Base-by-base conservation (phyloP, 2,888 invertebrate genomes). In the Meiosimyza platycephala region DNA sequence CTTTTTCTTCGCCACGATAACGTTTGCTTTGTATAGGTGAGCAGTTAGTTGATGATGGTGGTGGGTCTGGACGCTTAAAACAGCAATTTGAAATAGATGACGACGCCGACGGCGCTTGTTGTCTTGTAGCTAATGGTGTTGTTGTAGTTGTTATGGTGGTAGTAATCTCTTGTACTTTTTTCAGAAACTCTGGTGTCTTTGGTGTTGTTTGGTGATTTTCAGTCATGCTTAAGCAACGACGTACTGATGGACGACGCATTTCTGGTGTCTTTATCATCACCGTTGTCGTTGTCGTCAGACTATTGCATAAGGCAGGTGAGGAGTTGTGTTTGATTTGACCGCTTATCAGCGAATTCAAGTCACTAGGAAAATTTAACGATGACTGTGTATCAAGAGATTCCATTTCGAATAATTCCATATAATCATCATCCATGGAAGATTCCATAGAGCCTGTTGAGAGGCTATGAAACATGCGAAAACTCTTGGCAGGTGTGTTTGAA, bases 1-100 rank as follows among this genome's bases (percentile, higher is more conserved):
- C 85, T 72, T 85, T 85, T 64, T 85, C 85, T 47, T 79, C 80
- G 68, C 80, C 79, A 88, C 90, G 84, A 80, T 88, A 63, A 76
- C 87, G 65, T 82, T 87, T 80, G 80, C 83, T 74, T 83, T 87
- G 81, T 64, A 85, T 81, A 47, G 90, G 90, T 72, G 89, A 90
- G 75, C 82, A 81, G 51, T 85, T 86, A 62, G 86, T 88, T 59
- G 88, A 86, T 59, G 88, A 86, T 12, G 40, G 11, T 57, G 91
- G 91, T 33, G 91, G 90, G 63, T 94, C 94, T 0, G 91, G 89
- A 55, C 95, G 89, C 85, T 95, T 95, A 82, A 91, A 91, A 77
- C 87, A 85, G 51, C 70, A 75, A 48, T 18, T 71, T 5, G 48
- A 57, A 74, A 74, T 76, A 48, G 75, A 76, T 64, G 78, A 76